A percentile compares a stretch with the other conserved stretches of the same genome.
Evolutionary conservation across 2,888 invertebrate species (phyloP).

Genomic region (Synergus gifuensis): DNA sequence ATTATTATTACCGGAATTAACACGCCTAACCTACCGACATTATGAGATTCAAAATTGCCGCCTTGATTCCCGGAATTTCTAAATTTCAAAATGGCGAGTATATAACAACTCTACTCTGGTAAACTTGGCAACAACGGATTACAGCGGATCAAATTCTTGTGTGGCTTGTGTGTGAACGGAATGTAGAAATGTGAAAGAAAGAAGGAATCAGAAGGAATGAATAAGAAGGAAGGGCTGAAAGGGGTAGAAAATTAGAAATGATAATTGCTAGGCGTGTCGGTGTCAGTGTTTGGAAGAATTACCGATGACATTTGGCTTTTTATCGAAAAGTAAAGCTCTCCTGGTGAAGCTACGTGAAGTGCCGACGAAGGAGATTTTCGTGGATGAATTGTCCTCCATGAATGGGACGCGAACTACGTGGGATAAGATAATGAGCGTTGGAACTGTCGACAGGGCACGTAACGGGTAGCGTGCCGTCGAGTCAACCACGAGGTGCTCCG

Average conservation of each 20-base stretch:
- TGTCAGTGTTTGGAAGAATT: constrained; percentile 62
- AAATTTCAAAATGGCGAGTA: too few species aligned
- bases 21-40: neutral
- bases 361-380: neutral
- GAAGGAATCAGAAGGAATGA: neutral
- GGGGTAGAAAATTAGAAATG: constrained; percentile 61
- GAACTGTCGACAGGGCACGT: constrained; percentile 45
- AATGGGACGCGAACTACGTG: constrained; percentile 41
- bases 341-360: neutral
- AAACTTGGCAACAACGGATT: neutral
- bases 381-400: neutral
- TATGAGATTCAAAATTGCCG: neutral
- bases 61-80: neutral
- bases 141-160: constrained; percentile 4
- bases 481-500: constrained; percentile 35
- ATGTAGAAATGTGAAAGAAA: constrained; percentile 42
- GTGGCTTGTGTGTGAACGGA: constrained; percentile 36
- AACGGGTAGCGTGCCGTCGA: constrained; percentile 46
- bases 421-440: constrained; percentile 48
- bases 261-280: constrained; percentile 74
- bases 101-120: neutral
- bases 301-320: constrained; percentile 7
- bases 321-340: neutral
- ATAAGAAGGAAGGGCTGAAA: constrained; percentile 48
- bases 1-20: too few species aligned